Base-by-base conservation (phyloP, 2,888 invertebrate species). In the Drosophila conformis region DNA sequence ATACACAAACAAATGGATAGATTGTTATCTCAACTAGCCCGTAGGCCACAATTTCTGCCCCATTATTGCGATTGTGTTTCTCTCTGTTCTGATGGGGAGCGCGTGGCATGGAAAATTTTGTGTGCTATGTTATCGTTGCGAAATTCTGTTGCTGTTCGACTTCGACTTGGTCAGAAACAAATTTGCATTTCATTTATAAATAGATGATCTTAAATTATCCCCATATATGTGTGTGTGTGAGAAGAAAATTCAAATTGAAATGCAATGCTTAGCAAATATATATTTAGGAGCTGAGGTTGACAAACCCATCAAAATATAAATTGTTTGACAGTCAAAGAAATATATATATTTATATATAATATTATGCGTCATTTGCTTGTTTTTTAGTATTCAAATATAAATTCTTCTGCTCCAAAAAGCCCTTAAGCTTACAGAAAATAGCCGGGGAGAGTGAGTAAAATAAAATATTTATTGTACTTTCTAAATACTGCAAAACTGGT, bases 51-150 rank as follows among this genome's bases (percentile, higher is more conserved):
- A 40, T 58, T 36, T 29, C 7, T 4, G 5, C 11, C 49, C 15
- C 4, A 58, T 63, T 48, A 58, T 63, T 57, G 38, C n/a, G 36
- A 54, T 64, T 63, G 56, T 56, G 33, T 56, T 31, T 49, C 36
- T 53, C 27, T 46, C 33, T 54, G 6, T 65, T 27, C 59, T 33
- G 36, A 57, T 71, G 40, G 2, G 33, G 49, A 57, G 70, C 65
- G 70, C 75, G 70, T 82, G 80, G 58, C 54, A 75, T 80, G 79
- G 83, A 80, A 80, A 83, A 80, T 80, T 76, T 81, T 66, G 27
- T 35, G 54, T 52, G 38, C 40, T 27, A 62, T 65, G 68, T 67
- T 64, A 57, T 65, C 51, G 29, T 69, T 35, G 49, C 21, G 29
- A 59, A 69, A 35, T 57, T 53, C 60, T 56, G 3, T 18, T 35